A percentile compares a stretch with the other conserved stretches of the same genome.
Conservation (phyloP, 2,797 vertebrate species). For the Chanos chanos region DNA sequence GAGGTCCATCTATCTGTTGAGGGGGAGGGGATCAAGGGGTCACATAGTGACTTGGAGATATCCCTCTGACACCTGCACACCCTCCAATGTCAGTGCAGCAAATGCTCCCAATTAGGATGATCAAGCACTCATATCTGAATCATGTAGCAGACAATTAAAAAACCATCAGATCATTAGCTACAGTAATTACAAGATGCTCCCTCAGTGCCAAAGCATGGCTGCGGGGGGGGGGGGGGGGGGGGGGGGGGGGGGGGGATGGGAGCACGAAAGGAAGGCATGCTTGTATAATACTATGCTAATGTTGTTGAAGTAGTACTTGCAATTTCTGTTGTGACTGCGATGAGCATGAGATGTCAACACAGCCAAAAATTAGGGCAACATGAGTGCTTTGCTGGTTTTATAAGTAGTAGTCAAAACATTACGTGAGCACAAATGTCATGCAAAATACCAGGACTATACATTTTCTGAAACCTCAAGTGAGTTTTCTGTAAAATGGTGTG, state of each 20-base stretch:
- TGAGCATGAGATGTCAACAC: too few species aligned
- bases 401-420: too few species aligned
- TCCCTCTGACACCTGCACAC: neutral
- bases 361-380: too few species aligned
- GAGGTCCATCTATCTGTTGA: too few species aligned
- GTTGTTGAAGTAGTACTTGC: too few species aligned
- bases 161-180: slow-evolving; percentile 3
- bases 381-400: too few species aligned
- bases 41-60: neutral
- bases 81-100: neutral
- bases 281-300: neutral
- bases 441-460: too few species aligned
- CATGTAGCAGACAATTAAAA: slow-evolving; percentile 21
- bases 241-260: neutral
- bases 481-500: too few species aligned
- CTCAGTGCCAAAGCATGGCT: neutral
- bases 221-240: neutral
- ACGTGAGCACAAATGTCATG: too few species aligned
- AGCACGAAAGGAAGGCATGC: neutral
- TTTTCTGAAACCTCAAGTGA: too few species aligned
- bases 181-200: slow-evolving; percentile 30
- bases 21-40: too few species aligned
- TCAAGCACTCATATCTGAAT: slow-evolving; percentile 3
- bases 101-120: slow-evolving; percentile 19
- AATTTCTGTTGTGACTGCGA: too few species aligned